Evolutionary conservation across 2,888 invertebrate genomes (phyloP), one percentile per base, ranked within the genome.

Genomic region (Dynastes tityus): DNA sequence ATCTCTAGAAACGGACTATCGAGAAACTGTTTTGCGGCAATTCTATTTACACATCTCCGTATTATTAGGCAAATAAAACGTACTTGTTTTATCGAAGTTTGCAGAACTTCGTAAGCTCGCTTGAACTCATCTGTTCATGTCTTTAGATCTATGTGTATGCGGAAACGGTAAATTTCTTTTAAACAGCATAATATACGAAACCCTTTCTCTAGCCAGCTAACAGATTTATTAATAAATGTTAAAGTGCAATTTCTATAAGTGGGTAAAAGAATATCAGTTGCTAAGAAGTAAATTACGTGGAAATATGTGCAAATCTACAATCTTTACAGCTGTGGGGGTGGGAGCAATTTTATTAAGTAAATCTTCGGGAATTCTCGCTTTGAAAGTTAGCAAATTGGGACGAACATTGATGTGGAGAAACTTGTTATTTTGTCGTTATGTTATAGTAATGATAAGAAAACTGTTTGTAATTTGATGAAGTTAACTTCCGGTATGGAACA

Each of bases 311-410:
- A 49, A 9, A 68, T 9, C 16, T 11, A 68, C 2, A 49, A 49
- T 51, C 51, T 9, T 9, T 45, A 49, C 8, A 45, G 65, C 65
- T 67, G 13, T 67, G 13, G 1, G 65, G 40, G 45, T 45, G 13
- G 68, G 27, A n/a, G 49, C 16, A 49, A 68, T 68, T 68, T 68
- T 49, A 49, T 65, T 13, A 40, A 65, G 37, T 32, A 13, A 40
- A 40, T 65, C 16, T 37, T 40, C 11, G 45, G 22, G n/a, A 68
- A 68, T 68, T 27, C 9, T 27, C 13, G 22, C 51, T 27, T 40
- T 51, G 22, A 49, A 45, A 45, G 49, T 68, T 49, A 11, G 68
- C 22, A 68, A 51, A 68, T 11, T n/a, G 4, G 22, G 40, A 3
- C 13, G 32, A 64, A 32, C 32, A 32, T 8, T 32, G 16, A 16